These are phyloP conservation scores for Microplitis deprimator DNA, from an alignment of 2,888 invertebrate genomes.

Conservation along the genomic window DNA sequence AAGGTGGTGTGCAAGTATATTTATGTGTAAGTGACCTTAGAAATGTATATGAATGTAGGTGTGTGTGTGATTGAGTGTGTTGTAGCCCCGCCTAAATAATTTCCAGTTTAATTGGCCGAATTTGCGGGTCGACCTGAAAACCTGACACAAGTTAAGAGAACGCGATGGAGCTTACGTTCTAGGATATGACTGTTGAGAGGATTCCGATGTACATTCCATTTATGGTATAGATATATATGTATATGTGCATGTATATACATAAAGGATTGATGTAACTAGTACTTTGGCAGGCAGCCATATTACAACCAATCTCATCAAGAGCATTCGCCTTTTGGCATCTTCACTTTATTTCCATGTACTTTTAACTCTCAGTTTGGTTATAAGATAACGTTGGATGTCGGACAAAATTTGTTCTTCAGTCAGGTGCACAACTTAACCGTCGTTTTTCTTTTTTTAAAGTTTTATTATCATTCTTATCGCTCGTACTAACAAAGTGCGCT, in stretches of 20 bases:
- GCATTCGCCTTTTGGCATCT: slow-evolving; percentile 8
- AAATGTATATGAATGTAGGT: neutral
- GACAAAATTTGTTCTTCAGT: slow-evolving; percentile 3
- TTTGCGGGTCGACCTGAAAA: neutral
- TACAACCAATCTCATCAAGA: slow-evolving; percentile 22
- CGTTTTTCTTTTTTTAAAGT: neutral
- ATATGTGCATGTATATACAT: neutral
- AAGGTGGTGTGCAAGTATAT: neutral
- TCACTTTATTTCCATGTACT: neutral
- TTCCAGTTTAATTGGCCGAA: slow-evolving; percentile 16
- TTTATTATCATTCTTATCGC: neutral
- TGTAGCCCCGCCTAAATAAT: slow-evolving; percentile 18
- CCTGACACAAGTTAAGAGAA: neutral
- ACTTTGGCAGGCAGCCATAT: slow-evolving; percentile 22
- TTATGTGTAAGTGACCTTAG: neutral
- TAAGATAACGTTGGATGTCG: neutral
- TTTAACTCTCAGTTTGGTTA: slow-evolving; percentile 4
- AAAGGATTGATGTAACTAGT: slow-evolving; percentile 10
- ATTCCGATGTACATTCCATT: neutral
- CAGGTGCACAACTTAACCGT: slow-evolving; percentile 9
- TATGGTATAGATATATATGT: neutral
- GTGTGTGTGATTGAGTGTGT: neutral
- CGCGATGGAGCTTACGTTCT: neutral
- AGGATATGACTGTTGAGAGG: slow-evolving; percentile 6
- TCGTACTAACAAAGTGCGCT: neutral